Evolutionary conservation across 2,888 invertebrate genomes (phyloP).

Genomic region (Rhaphigaster nebulosa): DNA sequence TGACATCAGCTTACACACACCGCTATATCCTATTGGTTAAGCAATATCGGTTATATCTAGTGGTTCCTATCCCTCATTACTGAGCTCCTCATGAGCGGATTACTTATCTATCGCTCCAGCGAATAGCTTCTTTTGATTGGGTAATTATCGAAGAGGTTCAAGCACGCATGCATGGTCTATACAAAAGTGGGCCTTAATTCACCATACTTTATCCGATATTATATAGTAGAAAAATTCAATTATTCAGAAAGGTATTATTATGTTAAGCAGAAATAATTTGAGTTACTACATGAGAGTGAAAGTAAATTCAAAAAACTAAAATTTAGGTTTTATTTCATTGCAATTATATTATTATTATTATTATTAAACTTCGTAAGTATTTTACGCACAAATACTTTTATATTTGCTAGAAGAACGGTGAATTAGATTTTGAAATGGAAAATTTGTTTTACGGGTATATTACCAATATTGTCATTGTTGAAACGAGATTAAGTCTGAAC

Average conservation of each 20-base stretch:
- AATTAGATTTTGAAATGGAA: too few relatives aligned
- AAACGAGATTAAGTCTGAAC: too few relatives aligned
- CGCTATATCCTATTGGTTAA: not conserved
- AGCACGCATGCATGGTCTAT: not conserved
- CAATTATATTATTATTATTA: too few relatives aligned
- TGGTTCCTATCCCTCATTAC: not conserved
- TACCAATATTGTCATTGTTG: too few relatives aligned
- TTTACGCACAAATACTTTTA: too few relatives aligned
- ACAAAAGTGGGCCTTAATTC: not conserved
- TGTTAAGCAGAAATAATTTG: not conserved
- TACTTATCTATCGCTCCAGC: not conserved
- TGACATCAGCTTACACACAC: not conserved
- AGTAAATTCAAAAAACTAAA: not conserved
- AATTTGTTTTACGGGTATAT: too few relatives aligned
- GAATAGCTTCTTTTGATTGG: not conserved
- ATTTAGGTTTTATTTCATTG: too few relatives aligned
- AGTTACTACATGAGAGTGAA: not conserved
- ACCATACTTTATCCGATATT: not conserved
- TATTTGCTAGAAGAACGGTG: too few relatives aligned
- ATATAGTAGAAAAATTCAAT: not conserved
- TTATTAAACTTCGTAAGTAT: too few relatives aligned
- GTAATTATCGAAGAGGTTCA: not conserved
- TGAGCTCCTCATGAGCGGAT: not conserved
- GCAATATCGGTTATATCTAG: too few relatives aligned
- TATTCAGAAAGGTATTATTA: not conserved